Percentiles rank a stretch among this genome's conserved stretches.
phyloP scores from a whole-genome alignment of 2,888 invertebrate species.

The Tiphia femorata region DNA sequence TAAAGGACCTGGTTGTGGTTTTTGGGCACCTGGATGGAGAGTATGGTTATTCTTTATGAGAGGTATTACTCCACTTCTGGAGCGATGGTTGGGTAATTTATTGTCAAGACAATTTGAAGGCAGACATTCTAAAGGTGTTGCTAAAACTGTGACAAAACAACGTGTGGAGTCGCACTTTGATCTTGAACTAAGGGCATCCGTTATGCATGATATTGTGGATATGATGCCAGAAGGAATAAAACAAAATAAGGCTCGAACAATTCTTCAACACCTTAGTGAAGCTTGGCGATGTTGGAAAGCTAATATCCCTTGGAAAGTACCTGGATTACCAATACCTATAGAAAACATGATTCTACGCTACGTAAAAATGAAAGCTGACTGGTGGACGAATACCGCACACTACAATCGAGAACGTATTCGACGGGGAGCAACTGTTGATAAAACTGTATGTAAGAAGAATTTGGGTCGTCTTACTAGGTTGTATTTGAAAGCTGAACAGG shows the following conservation, averaged over 20 bases:
- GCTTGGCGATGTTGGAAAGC: conserved; percentile 99
- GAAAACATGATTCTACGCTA: conserved; percentile 99
- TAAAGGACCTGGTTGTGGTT: conserved; percentile 98
- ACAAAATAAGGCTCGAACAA: conserved; percentile 99
- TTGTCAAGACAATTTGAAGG: conserved; percentile 99
- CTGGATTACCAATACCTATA: conserved; percentile 97
- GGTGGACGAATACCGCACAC: conserved; percentile 99
- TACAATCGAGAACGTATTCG: conserved; percentile 99
- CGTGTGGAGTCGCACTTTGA: conserved; percentile 99
- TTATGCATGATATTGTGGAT: conserved; percentile 98
- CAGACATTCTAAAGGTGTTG: conserved; percentile 98
- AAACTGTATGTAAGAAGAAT: conserved; percentile 99
- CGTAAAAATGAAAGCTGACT: conserved; percentile 99
- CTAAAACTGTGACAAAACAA: conserved; percentile 99
- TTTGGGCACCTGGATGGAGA: conserved; percentile 99
- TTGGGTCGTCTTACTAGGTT: conserved; percentile 96
- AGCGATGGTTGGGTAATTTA: conserved; percentile 99
- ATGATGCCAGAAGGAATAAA: conserved; percentile 99
- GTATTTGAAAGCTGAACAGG: conserved; percentile 98
- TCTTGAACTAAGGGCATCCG: conserved; percentile 96
- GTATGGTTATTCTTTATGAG: conserved; percentile 99
- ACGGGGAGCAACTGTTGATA: conserved; percentile 99
- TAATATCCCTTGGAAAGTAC: conserved; percentile 99
- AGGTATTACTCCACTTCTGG: conserved; percentile 97
- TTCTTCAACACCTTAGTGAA: conserved; percentile 98